Percentiles rank a stretch among this genome's conserved stretches.
These are phyloP conservation scores for Nomada ferruginata DNA, from an alignment of 2,888 invertebrate species.

Conservation along the genomic window DNA sequence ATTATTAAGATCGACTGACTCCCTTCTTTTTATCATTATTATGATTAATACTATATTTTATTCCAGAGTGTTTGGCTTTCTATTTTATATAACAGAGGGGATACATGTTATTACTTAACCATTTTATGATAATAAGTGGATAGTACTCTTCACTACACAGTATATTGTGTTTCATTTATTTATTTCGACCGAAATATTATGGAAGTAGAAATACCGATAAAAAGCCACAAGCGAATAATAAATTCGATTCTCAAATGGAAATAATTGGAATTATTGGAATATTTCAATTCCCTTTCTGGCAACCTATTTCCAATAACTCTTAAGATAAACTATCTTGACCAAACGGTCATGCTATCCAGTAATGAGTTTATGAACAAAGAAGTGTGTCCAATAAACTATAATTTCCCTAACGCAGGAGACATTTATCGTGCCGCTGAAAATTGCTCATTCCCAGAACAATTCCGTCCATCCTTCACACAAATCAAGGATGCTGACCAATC, in stretches of 20 bases:
- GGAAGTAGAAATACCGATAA: not conserved
- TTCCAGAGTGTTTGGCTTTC: too few species aligned
- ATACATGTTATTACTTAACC: too few species aligned
- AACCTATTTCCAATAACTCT: not conserved
- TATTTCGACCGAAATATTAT: not conserved
- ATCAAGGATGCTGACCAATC: not conserved
- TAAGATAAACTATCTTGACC: not conserved
- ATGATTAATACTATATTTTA: too few species aligned
- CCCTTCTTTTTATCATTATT: too few species aligned
- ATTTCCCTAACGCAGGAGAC: constrained; percentile 9
- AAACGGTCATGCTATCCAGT: not conserved
- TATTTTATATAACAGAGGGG: too few species aligned
- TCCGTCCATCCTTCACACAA: not conserved
- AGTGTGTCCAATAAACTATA: not conserved
- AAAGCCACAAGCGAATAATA: not conserved
- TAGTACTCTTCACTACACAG: too few species aligned
- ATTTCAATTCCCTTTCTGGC: not conserved
- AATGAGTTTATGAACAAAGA: not conserved
- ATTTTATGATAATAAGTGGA: too few species aligned
- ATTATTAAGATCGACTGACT: too few species aligned
- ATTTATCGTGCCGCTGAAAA: constrained; percentile 12
- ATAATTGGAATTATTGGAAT: not conserved
- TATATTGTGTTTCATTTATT: too few species aligned
- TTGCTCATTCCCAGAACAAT: constrained; percentile 21
- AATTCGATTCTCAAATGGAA: not conserved